These are phyloP conservation scores for Sakesphorus luctuosus DNA, from an alignment of 2,113 vertebrate genomes.

Conservation along the genomic window DNA sequence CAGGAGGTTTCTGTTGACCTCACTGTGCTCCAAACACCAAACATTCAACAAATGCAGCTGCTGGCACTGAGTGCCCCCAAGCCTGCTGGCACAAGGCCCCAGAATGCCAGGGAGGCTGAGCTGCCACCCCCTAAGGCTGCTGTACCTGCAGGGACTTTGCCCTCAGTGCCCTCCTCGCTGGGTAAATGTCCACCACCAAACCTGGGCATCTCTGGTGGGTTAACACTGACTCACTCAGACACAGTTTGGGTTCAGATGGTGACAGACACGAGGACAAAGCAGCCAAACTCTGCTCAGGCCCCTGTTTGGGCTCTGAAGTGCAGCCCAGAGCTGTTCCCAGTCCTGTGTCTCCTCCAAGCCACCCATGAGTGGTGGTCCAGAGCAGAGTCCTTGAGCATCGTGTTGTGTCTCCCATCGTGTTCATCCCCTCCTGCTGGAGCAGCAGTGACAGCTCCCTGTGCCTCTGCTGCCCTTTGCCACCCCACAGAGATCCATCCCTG, in stretches of 20 bases:
- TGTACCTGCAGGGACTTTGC: not conserved
- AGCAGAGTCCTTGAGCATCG: not conserved
- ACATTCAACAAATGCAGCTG: not conserved
- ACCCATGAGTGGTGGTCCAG: fast-evolving
- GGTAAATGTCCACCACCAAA: fast-evolving
- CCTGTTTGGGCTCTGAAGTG: not conserved
- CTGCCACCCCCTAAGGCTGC: not conserved
- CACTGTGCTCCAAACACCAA: not conserved
- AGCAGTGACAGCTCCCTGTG: not conserved
- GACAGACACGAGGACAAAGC: not conserved
- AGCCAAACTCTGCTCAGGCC: not conserved
- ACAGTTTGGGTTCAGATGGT: not conserved
- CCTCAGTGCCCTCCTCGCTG: not conserved
- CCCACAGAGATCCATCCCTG: not conserved
- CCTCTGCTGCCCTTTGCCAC: not conserved
- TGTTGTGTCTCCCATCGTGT: fast-evolving
- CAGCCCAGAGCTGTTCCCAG: fast-evolving
- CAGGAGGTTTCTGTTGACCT: not conserved
- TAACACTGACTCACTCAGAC: not conserved
- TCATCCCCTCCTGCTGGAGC: not conserved
- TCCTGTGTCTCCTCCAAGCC: not conserved
- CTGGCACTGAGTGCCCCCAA: not conserved
- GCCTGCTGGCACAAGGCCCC: not conserved
- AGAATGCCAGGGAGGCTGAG: not conserved
- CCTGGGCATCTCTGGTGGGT: fast-evolving